Evolutionary conservation across 2,888 invertebrate species (phyloP).

Genomic region (Adelognathus sp.): DNA sequence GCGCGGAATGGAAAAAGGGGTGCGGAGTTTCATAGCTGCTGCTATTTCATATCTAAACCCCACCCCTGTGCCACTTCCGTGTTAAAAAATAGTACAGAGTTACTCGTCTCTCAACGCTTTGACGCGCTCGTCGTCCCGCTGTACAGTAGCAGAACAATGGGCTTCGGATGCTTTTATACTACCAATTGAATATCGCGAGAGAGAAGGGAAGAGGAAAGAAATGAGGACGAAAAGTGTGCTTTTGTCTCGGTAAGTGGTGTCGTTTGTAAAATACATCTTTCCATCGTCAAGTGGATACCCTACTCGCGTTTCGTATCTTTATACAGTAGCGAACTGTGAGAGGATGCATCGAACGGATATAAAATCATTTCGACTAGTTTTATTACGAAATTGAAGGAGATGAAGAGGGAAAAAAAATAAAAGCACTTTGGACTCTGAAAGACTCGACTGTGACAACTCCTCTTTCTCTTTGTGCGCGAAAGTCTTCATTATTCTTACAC

Average conservation of each 20-base stretch:
- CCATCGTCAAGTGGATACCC: slow-evolving; percentile 12
- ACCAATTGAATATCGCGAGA: slow-evolving; percentile 42
- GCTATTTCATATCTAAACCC: slow-evolving; percentile 10
- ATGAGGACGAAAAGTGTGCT: slow-evolving; percentile 13
- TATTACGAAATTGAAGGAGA: background rate
- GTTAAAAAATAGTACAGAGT: slow-evolving; percentile 37
- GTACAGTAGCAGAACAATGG: background rate
- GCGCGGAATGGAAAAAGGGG: slow-evolving; percentile 49
- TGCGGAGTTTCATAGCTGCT: slow-evolving; percentile 30
- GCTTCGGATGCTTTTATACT: background rate
- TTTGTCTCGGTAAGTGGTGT: slow-evolving; percentile 52
- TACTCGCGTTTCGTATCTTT: background rate
- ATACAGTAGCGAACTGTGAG: background rate
- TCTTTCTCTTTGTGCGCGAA: slow-evolving; percentile 13
- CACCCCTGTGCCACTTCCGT: background rate
- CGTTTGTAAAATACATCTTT: slow-evolving; percentile 54
- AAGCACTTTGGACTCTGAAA: background rate
- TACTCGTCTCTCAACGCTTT: slow-evolving; percentile 35
- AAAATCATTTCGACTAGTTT: background rate
- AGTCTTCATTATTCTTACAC: slow-evolving; percentile 43
- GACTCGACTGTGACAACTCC: background rate
- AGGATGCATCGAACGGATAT: background rate
- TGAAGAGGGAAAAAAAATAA: background rate
- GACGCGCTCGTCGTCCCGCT: slow-evolving; percentile 17
- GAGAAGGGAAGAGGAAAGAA: background rate